Evolutionary conservation across 1,140 invertebrate genomes (phyloP).

Genomic region (Lethrus apterus): DNA sequence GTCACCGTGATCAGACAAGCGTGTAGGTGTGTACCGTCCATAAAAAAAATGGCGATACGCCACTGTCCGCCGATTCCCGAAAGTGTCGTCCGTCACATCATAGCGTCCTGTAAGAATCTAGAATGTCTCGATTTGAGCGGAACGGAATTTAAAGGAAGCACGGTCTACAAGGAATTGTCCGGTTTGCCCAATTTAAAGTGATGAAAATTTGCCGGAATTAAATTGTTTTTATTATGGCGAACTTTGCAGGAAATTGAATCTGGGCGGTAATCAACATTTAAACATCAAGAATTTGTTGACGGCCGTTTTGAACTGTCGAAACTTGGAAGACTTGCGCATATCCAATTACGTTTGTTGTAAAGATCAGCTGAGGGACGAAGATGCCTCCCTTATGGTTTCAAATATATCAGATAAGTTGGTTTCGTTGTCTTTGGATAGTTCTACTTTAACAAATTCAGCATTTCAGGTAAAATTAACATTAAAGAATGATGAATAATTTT

Average conservation of each 20-base stretch:
- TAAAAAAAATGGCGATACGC: slow-evolving; percentile 15
- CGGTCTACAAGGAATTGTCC: slow-evolving; percentile 11
- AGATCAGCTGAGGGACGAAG: slow-evolving; percentile 16
- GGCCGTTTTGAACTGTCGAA: slow-evolving; percentile 13
- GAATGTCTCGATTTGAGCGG: slow-evolving; percentile 17
- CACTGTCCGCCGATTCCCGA: slow-evolving; percentile 12
- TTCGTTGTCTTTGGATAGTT: slow-evolving; percentile 17
- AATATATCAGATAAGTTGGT: slow-evolving; percentile 18
- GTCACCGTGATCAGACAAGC: slow-evolving; percentile 16
- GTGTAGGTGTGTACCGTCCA: slow-evolving; percentile 7
- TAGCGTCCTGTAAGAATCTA: slow-evolving; percentile 12
- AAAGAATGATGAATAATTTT: no score
- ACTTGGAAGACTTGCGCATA: slow-evolving; percentile 17
- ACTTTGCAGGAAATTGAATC: slow-evolving; percentile 15
- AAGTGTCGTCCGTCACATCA: slow-evolving; percentile 12
- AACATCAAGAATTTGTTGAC: slow-evolving; percentile 11
- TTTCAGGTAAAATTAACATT: slow-evolving; percentile 17
- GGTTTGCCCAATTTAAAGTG: slow-evolving; percentile 14
- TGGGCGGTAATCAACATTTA: slow-evolving; percentile 12
- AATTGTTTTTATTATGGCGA: not conserved
- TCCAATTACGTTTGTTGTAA: slow-evolving; percentile 5
- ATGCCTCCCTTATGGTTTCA: slow-evolving; percentile 17
- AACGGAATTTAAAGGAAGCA: slow-evolving; percentile 11
- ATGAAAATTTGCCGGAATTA: not conserved
- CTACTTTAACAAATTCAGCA: slow-evolving; percentile 12